Evolutionary conservation across 1,140 invertebrate species (phyloP), one percentile per base, ranked within the genome.

Genomic region (Scaptomyza graminum): DNA sequence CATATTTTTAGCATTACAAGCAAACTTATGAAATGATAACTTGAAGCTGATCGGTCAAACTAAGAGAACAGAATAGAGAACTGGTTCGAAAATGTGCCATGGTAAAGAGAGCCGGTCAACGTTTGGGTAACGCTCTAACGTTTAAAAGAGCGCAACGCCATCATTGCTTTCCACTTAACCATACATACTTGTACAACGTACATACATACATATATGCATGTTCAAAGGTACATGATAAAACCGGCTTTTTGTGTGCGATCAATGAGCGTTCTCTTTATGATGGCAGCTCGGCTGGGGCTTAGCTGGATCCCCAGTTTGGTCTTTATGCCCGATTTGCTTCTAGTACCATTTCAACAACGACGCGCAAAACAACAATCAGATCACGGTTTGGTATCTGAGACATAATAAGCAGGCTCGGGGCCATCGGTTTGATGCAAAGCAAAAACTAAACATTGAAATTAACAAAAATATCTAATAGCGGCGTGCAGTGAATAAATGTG

Each of bases 261-360:
- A 60, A 25, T 39, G 25, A 22, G 46, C 37, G 25, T 68, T 79
- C 76, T 76, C 67, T 57, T 49, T 51, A 51, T 46, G 57, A 43
- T 34, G 34, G 52, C 37, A 54, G 61, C 73, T 84, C 83, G 68
- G 74, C 74, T 71, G 44, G 13, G 22, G 62, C 63, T 57, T 54
- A 62, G 57, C 59, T 44, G 37, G 37, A 65, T 71, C 71, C 65
- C 61, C 46, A 52, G 50, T 61, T 47, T 43, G 43, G 76, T 88
- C 72, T 90, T 82, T 77, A 74, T 87, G 88, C 74, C 79, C 88
- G 88, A 88, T 90, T 90, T 78, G 73, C 74, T 73, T 73, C 57
- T 80, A 90, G 88, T 90, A 81, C 64, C 74, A 82, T 67, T 85
- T 89, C 31, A 81, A 72, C 82, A 72, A 82, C 76, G 70, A 49